Percentiles rank a stretch among this genome's conserved stretches.
Evolutionary conservation across 2,888 invertebrate genomes (phyloP).

Genomic region (Orchesella flavescens): DNA sequence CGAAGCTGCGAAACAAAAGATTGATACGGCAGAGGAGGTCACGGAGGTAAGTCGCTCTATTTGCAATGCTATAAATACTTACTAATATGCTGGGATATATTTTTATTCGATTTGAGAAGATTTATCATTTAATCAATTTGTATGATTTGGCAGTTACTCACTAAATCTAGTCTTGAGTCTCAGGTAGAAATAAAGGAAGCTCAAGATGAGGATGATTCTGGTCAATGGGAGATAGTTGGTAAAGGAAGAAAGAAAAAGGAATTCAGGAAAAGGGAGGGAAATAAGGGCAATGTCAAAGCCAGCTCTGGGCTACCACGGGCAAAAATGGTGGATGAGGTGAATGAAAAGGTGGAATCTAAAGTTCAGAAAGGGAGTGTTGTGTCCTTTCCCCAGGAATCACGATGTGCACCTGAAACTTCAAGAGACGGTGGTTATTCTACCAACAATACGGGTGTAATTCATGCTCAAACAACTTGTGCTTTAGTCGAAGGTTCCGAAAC

Average conservation of each 20-base stretch:
- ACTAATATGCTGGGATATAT: no score
- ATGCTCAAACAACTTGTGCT: constrained; percentile 86
- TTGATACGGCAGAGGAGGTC: constrained; percentile 40
- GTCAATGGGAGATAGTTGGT: constrained; percentile 55
- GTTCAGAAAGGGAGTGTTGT: constrained; percentile 73
- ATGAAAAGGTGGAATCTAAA: constrained; percentile 49
- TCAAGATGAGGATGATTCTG: constrained; percentile 50
- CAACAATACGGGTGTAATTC: constrained; percentile 79
- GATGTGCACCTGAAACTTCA: constrained; percentile 79
- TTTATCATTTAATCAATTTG: no score
- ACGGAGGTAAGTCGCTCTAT: constrained; percentile 17
- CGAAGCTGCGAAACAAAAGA: neutral
- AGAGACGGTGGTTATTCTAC: constrained; percentile 90
- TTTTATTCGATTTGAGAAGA: no score
- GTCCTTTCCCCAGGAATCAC: constrained; percentile 77
- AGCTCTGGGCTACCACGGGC: constrained; percentile 48
- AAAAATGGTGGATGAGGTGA: constrained; percentile 44
- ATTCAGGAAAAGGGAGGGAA: constrained; percentile 61
- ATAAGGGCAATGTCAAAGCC: constrained; percentile 48
- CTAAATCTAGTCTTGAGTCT: constrained; percentile 34
- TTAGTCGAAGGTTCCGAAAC: constrained; percentile 93
- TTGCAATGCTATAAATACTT: no score
- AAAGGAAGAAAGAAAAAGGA: constrained; percentile 62
- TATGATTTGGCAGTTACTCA: constrained; percentile 16
- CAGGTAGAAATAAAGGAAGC: constrained; percentile 31